Evolutionary conservation across 2,888 invertebrate genomes (phyloP), one percentile per base, ranked within the genome.

Genomic region (Pristionchus entomophagus): DNA sequence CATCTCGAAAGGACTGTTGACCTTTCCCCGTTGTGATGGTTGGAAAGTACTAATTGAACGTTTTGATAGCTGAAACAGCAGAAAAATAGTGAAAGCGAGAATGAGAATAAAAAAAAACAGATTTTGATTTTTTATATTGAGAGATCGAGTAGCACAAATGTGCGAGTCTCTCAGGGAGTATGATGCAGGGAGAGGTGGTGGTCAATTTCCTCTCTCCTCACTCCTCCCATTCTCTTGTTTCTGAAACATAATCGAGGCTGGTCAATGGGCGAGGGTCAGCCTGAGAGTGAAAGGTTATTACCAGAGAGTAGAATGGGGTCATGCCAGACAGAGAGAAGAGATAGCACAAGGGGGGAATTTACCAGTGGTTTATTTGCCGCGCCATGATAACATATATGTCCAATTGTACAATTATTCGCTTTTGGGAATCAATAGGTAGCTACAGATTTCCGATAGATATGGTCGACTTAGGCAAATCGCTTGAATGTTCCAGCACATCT

Each of bases 221-320:
- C 69, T 69, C 69, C 69, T 22, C 69, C 62, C 32, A 62, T 32
- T 38, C 38, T 10, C 69, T 69, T 38, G 38, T 41, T 38, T 69
- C 69, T 69, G 69, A 69, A 69, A 69, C 38, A 69, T 69, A 69
- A 69, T 69, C 69, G 69, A 19, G 65, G 17, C 29, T 65, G 32
- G 65, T 38, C 32, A 38, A 19, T 69, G 10, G 69, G 38, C 41
- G 41, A 38, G 69, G 19, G 38, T 69, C 38, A 69, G 69, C 22
- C 19, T 62, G 69, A 41, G 69, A 69, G 69, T 35, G 69, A 69
- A 69, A 41, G 69, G 69, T 69, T 69, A 69, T 69, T 69, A 69
- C 62, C 62, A 62, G 29, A 29, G 29, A n/a, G 38, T 19, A 38
- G 22, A 69, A 69, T 5, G 69, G 38, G 69, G 69, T 69, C 69